Conservation (phyloP, 2,113 vertebrate genomes). For the Notothenia rossii region DNA sequence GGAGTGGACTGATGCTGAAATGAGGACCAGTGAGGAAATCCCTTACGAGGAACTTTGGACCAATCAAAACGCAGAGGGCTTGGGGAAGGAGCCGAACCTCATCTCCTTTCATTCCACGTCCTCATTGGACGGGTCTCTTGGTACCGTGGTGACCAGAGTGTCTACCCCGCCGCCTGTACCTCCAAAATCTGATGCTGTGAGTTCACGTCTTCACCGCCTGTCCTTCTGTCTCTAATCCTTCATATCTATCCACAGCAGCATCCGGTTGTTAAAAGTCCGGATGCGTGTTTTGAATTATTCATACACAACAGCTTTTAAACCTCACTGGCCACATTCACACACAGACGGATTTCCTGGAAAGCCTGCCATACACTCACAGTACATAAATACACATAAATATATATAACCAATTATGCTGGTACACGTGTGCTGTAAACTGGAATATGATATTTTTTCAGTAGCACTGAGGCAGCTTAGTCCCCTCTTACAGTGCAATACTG, state of each 20-base stretch:
- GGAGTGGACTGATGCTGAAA: slow-evolving; percentile 89
- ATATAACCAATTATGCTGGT: slow-evolving; percentile 4
- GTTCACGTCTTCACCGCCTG: slow-evolving; percentile 65
- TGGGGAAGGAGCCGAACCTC: slow-evolving; percentile 87
- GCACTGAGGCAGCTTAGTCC: background rate
- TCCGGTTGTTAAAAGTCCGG: slow-evolving; percentile 74
- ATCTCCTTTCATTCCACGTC: slow-evolving; percentile 85
- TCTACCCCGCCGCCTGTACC: slow-evolving; percentile 91
- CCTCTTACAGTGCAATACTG: background rate
- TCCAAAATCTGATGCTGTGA: slow-evolving; percentile 99
- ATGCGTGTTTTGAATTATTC: slow-evolving; percentile 75
- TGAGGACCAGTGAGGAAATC: slow-evolving; percentile 90
- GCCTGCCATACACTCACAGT: slow-evolving; percentile 33
- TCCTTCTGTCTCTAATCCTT: slow-evolving; percentile 30
- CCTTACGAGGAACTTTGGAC: slow-evolving; percentile 98
- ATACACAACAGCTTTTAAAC: slow-evolving; percentile 70
- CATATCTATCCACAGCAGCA: slow-evolving; percentile 49
- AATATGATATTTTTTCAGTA: background rate
- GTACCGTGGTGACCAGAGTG: slow-evolving; percentile 81
- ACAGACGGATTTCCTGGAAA: slow-evolving; percentile 44
- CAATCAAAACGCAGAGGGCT: slow-evolving; percentile 83
- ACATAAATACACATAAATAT: slow-evolving; percentile 23
- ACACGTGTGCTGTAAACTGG: background rate
- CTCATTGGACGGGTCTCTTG: slow-evolving; percentile 80
- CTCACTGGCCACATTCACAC: slow-evolving; percentile 49